Conservation (phyloP, 2,888 invertebrate species). For the Ophion ventricosus region DNA sequence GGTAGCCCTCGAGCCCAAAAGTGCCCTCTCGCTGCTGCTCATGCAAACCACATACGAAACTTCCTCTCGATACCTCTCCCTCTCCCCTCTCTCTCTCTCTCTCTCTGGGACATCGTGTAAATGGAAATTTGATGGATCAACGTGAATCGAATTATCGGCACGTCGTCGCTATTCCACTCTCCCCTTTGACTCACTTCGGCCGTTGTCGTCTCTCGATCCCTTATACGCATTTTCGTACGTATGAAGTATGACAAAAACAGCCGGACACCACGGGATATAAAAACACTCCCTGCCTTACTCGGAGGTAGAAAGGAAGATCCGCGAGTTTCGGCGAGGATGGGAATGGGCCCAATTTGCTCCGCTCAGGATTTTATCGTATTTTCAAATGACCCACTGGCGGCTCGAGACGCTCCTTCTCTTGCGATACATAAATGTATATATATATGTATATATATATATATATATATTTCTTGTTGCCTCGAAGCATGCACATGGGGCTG, state of each 20-base stretch:
- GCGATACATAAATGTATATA: constrained; percentile 15
- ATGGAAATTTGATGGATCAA: constrained; percentile 67
- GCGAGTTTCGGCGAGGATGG: constrained; percentile 3
- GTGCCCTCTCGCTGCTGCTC: constrained; percentile 13
- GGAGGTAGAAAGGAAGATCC: not conserved
- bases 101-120: constrained; percentile 59
- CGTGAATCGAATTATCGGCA: constrained; percentile 67
- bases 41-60: constrained; percentile 44
- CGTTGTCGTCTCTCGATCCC: not conserved
- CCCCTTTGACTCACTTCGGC: not conserved
- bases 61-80: constrained; percentile 1
- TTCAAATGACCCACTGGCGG: constrained; percentile 52
- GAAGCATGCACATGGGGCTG: constrained; percentile 13
- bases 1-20: constrained; percentile 59
- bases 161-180: constrained; percentile 45
- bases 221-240: constrained; percentile 35
- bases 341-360: constrained; percentile 53
- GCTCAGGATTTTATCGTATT: constrained; percentile 59
- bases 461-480: not conserved
- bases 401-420: constrained; percentile 4
- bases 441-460: no score
- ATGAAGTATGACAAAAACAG: constrained; percentile 43
- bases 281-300: not conserved
- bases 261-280: not conserved
- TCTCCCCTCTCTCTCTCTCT: not conserved